A percentile compares a stretch with the other conserved stretches of the same genome.
These are phyloP conservation scores for Sturmia bella DNA, from an alignment of 2,888 invertebrate species.

Conservation along the genomic window DNA sequence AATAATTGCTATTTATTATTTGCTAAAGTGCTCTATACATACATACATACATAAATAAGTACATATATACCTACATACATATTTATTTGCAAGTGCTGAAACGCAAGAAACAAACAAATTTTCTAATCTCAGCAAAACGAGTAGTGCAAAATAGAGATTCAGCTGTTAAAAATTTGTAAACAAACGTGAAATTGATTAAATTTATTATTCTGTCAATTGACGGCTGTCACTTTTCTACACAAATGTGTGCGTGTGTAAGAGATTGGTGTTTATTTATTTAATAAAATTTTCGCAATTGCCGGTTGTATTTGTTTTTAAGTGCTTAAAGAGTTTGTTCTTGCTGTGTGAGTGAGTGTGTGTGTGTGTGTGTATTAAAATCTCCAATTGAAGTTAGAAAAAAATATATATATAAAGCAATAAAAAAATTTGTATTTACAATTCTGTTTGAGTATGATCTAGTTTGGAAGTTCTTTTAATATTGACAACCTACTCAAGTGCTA, in stretches of 20 bases:
- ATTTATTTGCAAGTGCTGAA: too few species aligned
- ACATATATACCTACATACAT: too few species aligned
- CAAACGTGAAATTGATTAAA: constrained; percentile 38
- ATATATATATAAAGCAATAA: constrained; percentile 7
- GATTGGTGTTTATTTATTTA: constrained; percentile 38
- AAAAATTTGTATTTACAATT: constrained; percentile 36
- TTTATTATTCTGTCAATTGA: constrained; percentile 52
- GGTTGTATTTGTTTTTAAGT: constrained; percentile 27
- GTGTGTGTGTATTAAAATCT: constrained; percentile 7
- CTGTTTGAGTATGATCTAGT: constrained; percentile 36
- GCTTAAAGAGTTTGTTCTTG: not conserved
- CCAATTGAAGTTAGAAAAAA: constrained; percentile 21
- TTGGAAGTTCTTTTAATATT: constrained; percentile 28
- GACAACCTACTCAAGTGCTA: constrained; percentile 53
- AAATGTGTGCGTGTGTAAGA: not conserved
- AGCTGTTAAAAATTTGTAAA: constrained; percentile 24
- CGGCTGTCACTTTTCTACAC: constrained; percentile 58
- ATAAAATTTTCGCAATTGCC: constrained; percentile 36
- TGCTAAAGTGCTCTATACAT: too few species aligned
- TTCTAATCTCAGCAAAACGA: constrained; percentile 16
- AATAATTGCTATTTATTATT: too few species aligned
- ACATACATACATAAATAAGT: too few species aligned
- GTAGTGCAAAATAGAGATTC: constrained; percentile 38
- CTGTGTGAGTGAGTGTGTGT: not conserved
- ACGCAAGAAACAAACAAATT: constrained; percentile 16